phyloP scores from a whole-genome alignment of 2,113 vertebrate species.

The Protobothrops flavoviridis region DNA sequence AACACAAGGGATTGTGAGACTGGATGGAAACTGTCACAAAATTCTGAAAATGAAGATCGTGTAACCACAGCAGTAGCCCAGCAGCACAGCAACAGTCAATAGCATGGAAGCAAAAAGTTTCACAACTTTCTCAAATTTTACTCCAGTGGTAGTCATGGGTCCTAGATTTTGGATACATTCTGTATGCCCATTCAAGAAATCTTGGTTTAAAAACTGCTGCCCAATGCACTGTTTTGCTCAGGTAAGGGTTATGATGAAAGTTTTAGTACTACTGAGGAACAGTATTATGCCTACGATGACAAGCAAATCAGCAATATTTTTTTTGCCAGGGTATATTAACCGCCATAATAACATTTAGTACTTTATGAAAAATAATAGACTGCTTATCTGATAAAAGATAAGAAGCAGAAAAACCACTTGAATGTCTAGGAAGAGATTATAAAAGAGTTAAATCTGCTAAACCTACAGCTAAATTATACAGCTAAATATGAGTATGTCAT shows the following conservation, averaged over 20 bases:
- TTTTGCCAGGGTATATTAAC: background rate
- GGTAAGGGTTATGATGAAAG: background rate
- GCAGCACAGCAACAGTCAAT: background rate
- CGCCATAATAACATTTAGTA: background rate
- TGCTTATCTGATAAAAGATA: background rate
- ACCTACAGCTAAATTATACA: background rate
- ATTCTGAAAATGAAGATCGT: background rate
- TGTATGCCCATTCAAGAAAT: background rate
- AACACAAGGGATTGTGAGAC: background rate
- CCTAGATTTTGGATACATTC: background rate
- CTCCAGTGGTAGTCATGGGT: background rate
- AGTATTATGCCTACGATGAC: background rate
- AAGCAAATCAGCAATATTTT: background rate
- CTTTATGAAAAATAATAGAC: background rate
- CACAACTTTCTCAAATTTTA: background rate
- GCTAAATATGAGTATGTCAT: background rate
- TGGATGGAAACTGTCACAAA: background rate
- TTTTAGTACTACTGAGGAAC: background rate
- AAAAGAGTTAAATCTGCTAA: background rate
- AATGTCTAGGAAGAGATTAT: background rate
- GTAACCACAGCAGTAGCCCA: background rate
- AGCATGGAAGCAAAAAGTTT: background rate
- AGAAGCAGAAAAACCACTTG: background rate
- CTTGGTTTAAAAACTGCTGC: background rate
- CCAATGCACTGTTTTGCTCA: background rate